Evolutionary conservation across 37 sponge, comb jelly and placozoan genomes (phyloP), one percentile per base, ranked within the genome.

Genomic region (Ianthella basta): DNA sequence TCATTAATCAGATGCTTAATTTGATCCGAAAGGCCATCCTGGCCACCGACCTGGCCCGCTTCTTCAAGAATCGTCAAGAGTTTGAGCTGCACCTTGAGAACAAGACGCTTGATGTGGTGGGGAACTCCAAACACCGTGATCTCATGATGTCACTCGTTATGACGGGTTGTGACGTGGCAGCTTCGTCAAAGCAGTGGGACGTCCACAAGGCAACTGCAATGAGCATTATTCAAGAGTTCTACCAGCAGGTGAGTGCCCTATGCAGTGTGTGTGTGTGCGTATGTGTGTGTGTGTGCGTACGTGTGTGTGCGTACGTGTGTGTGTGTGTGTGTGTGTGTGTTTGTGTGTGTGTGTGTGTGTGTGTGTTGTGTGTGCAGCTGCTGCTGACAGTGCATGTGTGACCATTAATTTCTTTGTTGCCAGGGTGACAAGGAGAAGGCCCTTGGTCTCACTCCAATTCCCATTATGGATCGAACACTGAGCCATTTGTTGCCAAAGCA

Each of bases 391-490:
- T 44, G 3, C 50, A 44, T 44, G 50, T 44, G 8, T 8, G 3
- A 8, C 50, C 50, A 44, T 44, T 61, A 21, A 56, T 54, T 27
- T 86, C 21, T 56, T 20, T 59, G 20, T 74, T 10, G 10, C 23
- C 88, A 93, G 94, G 94, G 94, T 55, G 91, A 93, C 68, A 57
- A 74, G 56, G 94, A 93, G 78, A 90, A 90, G 59, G 80, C 38
- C 0, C 18, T 53, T 24, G 94, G 91, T 30, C 33, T 74, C 27
- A 61, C 24, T n/a, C 94, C 94, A 18, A 25, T 87, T 0, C 79
- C 84, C 25, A 74, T 93, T 82, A 87, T 93, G 94, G 88, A 93
- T 78, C 67, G 86, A 21, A 59, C 18, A 25, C 74, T 55, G 70
- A 29, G 59, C 15, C 55, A 88, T 8, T 36, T 30, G 15, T 32